These are phyloP conservation scores for Toxotes lorentzi DNA, from an alignment of 2,797 vertebrate species.

Conservation along the genomic window DNA sequence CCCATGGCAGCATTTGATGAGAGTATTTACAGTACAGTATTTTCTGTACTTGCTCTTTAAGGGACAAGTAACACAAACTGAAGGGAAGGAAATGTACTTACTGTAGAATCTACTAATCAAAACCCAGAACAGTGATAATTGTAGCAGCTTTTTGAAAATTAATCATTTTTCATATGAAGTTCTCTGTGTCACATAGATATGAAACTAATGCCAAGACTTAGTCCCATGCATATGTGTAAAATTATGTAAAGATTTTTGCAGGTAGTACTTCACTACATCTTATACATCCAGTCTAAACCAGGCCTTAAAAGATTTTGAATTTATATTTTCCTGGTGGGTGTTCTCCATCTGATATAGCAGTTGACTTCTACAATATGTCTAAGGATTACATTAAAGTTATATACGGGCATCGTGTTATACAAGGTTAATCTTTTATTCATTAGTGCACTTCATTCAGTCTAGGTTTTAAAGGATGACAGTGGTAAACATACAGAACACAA, in stretches of 20 bases:
- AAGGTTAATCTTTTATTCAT: neutral
- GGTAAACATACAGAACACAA: conserved; percentile 12
- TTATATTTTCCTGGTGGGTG: neutral
- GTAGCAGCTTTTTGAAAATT: conserved; percentile 58
- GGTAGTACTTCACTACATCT: conserved; percentile 24
- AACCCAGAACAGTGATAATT: conserved; percentile 37
- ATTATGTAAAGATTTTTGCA: conserved; percentile 35
- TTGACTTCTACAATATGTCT: conserved; percentile 9
- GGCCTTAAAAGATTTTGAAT: conserved; percentile 26
- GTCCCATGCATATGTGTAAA: conserved; percentile 28
- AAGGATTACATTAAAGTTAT: neutral
- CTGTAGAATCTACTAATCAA: conserved; percentile 16
- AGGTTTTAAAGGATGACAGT: conserved; percentile 10
- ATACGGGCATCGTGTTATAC: conserved; percentile 5
- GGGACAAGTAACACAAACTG: conserved; percentile 19
- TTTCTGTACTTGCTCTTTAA: conserved; percentile 38
- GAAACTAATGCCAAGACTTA: conserved; percentile 22
- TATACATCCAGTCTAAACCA: conserved; percentile 1
- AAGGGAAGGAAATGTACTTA: conserved; percentile 42
- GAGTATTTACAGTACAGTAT: conserved; percentile 20
- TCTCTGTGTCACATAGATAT: neutral
- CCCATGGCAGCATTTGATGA: conserved; percentile 46
- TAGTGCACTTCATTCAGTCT: neutral
- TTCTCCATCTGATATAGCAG: conserved; percentile 20
- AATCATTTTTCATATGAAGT: conserved; percentile 19